A percentile compares a stretch with the other conserved stretches of the same genome.
Evolutionary conservation across 2,797 vertebrate species (phyloP).

Genomic region (Spatula clypeata): DNA sequence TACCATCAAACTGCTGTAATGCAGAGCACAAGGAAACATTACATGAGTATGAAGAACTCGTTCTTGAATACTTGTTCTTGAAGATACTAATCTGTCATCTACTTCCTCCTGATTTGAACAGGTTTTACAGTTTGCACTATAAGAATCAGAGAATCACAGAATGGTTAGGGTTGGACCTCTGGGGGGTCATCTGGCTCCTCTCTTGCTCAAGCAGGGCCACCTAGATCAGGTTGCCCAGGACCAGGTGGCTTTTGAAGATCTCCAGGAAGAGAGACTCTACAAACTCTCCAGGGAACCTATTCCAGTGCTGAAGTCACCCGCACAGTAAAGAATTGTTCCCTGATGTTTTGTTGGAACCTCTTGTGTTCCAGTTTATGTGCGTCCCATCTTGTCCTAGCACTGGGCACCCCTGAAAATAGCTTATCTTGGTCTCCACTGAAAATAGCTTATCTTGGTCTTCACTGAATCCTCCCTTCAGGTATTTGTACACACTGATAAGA

Average conservation of each 20-base stretch:
- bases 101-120: not conserved
- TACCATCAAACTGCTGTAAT: not conserved
- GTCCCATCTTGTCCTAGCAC: not conserved
- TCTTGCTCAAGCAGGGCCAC: not conserved
- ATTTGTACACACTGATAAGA: not conserved
- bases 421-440: not conserved
- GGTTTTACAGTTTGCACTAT: not conserved
- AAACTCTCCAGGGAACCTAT: not conserved
- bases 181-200: not conserved
- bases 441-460: not conserved
- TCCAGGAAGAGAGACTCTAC: not conserved
- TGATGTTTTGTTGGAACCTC: not conserved
- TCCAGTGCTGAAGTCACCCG: not conserved
- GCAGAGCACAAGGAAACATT: not conserved
- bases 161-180: not conserved
- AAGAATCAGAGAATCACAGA: not conserved
- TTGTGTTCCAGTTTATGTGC: not conserved
- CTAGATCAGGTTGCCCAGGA: not conserved
- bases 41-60: not conserved
- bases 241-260: not conserved
- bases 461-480: not conserved
- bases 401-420: not conserved
- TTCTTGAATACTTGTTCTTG: not conserved
- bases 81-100: not conserved
- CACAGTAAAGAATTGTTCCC: not conserved